Base-by-base conservation (phyloP, 2,888 invertebrate genomes). In the Agelastica alni region DNA sequence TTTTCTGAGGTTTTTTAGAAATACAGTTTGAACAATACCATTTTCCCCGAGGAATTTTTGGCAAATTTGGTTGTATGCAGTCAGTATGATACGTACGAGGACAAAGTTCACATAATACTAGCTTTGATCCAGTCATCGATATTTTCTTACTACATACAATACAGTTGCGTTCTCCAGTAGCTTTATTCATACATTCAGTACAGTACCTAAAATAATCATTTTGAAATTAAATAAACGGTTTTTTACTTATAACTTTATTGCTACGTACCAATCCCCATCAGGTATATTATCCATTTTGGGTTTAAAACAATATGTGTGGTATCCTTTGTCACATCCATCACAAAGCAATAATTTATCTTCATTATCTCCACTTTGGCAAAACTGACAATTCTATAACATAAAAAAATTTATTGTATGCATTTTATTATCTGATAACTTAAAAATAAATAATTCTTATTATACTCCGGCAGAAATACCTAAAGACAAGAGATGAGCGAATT, bases 291-390 rank as follows among this genome's bases (percentile, higher is more conserved):
- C 93, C 91, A 98, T 91, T 75, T 89, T 86, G 60, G 97, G 97
- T 79, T 93, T 94, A 83, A 98, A 97, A 81, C 98, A 98, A 77
- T 97, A 97, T 41, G 96, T 97, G 80, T 98, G 98, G 78, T 96
- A 97, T 44, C 97, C 98, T 75, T 94, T 93, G 78, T 98, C 98
- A 78, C 98, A 98, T 61, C 96, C 93, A 78, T 98, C 98, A 77
- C 98, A 98, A 16, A 98, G 81, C 65, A 98, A 79, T 63, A 98
- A 80, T 76, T 96, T 91, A 65, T 94, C 96, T 76, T 98, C 97
- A 70, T 96, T 93, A 79, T 97, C 96, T 56, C 96, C 97, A 70
- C 90, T 89, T 72, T 92, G 87, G 79, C 98, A 98, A 78, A 98
- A 96, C 79, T 98, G 97, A 79, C 97, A 97, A 79, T 93, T 92